Base-by-base conservation (phyloP, 2,888 invertebrate species). In the Holacanthella duospinosa region DNA sequence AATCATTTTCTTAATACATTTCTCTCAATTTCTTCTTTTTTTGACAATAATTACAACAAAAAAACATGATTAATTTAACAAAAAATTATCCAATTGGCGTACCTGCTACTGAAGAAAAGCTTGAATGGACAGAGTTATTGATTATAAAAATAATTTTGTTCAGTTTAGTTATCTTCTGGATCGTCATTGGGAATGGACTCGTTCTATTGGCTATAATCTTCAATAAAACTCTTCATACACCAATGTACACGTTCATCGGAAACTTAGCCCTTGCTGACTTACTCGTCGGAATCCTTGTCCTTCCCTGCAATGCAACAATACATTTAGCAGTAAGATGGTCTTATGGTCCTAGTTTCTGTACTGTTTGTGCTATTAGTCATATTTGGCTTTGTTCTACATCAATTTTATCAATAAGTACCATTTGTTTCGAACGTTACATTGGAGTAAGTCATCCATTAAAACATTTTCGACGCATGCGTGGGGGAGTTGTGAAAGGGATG, bases 51-150 rank as follows among this genome's bases (percentile, higher is more conserved):
- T n/a, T n/a, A n/a, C n/a, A n/a, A n/a, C n/a, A n/a, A n/a, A n/a
- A n/a, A n/a, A n/a, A n/a, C n/a, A n/a, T n/a, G n/a, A n/a, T n/a
- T n/a, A n/a, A n/a, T n/a, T n/a, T n/a, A n/a, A n/a, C n/a, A n/a
- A n/a, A n/a, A n/a, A n/a, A n/a, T n/a, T n/a, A n/a, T n/a, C n/a
- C n/a, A n/a, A n/a, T n/a, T n/a, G n/a, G n/a, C n/a, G n/a, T n/a
- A n/a, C n/a, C n/a, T n/a, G n/a, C n/a, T n/a, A n/a, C n/a, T n/a
- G n/a, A n/a, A n/a, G n/a, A n/a, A n/a, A n/a, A n/a, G n/a, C n/a
- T n/a, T 36, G 36, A 36, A 36, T 36, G 36, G 68, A 60, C 63
- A 25, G 64, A 66, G 68, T 21, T 59, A 21, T 56, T 60, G 48
- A 64, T 56, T 25, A 19, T 66, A n/a, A 43, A 64, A 29, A 24